phyloP scores from a whole-genome alignment of 2,113 vertebrate species.

The Podarcis muralis region DNA sequence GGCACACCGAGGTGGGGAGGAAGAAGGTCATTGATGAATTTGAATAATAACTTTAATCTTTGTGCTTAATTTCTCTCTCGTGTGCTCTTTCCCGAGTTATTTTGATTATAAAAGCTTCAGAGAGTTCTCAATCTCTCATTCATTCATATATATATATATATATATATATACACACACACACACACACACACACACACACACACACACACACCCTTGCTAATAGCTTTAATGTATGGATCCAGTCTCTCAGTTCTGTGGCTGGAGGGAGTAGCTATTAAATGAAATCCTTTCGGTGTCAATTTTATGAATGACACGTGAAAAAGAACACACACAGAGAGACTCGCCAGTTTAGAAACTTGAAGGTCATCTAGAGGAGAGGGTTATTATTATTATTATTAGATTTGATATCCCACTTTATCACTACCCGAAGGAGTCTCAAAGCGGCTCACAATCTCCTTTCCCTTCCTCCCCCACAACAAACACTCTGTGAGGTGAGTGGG shows the following conservation, averaged over 20 bases:
- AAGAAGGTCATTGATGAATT: slow-evolving; percentile 58
- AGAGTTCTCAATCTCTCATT: neutral
- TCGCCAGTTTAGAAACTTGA: slow-evolving; percentile 17
- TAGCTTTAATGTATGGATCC: slow-evolving; percentile 14
- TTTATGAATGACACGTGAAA: neutral
- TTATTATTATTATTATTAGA: too few relatives aligned
- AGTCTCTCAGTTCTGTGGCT: neutral
- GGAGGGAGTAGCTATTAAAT: slow-evolving; percentile 32
- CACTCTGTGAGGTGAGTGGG: too few relatives aligned
- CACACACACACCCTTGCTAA: neutral
- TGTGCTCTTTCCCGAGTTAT: slow-evolving; percentile 41
- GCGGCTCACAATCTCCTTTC: too few relatives aligned
- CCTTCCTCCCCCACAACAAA: too few relatives aligned
- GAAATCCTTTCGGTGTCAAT: slow-evolving; percentile 1
- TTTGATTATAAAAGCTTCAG: slow-evolving; percentile 45
- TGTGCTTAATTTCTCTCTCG: slow-evolving; percentile 46
- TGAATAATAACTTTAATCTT: slow-evolving; percentile 67
- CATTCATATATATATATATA: too few relatives aligned
- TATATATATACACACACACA: too few relatives aligned
- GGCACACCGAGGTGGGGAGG: slow-evolving; percentile 37
- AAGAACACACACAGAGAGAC: neutral
- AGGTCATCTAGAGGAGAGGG: slow-evolving; percentile 6
- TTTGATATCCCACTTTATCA: too few relatives aligned
- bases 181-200: fast-evolving
- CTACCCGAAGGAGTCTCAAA: too few relatives aligned